A percentile compares a stretch with the other conserved stretches of the same genome.
These are phyloP conservation scores for Rugalucina vietnamica DNA, from an alignment of 2,888 invertebrate genomes.

Conservation along the genomic window DNA sequence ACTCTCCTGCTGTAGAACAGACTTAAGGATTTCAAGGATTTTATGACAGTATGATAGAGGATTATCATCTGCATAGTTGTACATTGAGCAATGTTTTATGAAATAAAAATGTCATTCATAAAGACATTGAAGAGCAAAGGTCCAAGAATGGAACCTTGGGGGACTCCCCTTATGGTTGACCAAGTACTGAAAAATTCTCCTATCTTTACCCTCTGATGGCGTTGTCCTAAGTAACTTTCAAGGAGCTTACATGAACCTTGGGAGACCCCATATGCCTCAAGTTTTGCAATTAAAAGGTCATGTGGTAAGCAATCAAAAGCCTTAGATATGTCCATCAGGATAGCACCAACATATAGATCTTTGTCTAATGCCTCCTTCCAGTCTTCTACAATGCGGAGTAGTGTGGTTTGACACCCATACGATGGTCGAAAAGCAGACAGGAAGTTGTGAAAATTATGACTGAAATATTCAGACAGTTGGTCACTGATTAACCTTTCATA, in stretches of 20 bases:
- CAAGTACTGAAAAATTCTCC: not conserved
- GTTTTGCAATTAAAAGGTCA: not conserved
- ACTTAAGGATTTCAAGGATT: not conserved
- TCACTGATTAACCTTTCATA: constrained; percentile 13
- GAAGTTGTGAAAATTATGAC: constrained; percentile 18
- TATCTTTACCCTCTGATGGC: not conserved
- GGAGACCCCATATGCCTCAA: not conserved
- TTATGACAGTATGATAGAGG: not conserved
- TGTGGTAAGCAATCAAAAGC: not conserved
- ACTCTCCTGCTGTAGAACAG: not conserved
- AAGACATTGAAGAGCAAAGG: constrained; percentile 10
- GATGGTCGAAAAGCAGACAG: constrained; percentile 17
- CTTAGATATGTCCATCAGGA: not conserved
- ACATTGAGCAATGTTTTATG: not conserved
- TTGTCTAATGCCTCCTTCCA: not conserved
- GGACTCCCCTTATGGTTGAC: constrained; percentile 38
- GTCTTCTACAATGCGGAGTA: not conserved
- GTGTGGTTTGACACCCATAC: constrained; percentile 28
- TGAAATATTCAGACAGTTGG: constrained; percentile 8
- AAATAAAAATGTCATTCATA: constrained; percentile 12
- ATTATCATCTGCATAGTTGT: constrained; percentile 9
- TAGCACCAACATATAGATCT: not conserved
- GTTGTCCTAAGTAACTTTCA: not conserved
- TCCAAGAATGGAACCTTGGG: constrained; percentile 30
- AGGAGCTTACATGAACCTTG: not conserved